phyloP scores from a whole-genome alignment of 1,140 invertebrate genomes.

The Orchesella cincta region DNA sequence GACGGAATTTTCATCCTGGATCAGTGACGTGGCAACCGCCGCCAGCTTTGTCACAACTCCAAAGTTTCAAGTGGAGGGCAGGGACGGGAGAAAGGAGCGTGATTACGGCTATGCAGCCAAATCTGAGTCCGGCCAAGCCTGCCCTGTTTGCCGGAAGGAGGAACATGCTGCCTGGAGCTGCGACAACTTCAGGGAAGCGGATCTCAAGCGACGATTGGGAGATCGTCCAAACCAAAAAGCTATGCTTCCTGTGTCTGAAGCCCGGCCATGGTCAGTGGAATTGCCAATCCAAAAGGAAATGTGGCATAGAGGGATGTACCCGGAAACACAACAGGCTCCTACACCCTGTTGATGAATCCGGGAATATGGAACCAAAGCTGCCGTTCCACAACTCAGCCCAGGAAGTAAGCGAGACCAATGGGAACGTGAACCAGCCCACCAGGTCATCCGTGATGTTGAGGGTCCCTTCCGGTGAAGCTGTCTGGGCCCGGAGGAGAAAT shows the following conservation, averaged over 20 bases:
- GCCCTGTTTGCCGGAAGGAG: neutral
- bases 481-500: too few relatives aligned
- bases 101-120: neutral
- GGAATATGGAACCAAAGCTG: too few relatives aligned
- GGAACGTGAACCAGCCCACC: too few relatives aligned
- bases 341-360: too few relatives aligned
- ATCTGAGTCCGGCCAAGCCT: too few relatives aligned
- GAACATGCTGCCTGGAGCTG: neutral
- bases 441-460: too few relatives aligned
- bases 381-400: too few relatives aligned
- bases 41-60: neutral
- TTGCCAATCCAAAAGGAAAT: neutral
- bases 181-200: neutral
- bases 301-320: slow-evolving; percentile 33
- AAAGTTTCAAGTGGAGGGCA: neutral
- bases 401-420: too few relatives aligned
- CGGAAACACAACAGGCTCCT: too few relatives aligned
- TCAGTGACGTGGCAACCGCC: neutral
- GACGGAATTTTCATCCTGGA: neutral
- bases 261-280: neutral
- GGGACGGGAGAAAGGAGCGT: neutral
- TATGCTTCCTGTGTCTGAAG: slow-evolving; percentile 33
- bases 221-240: slow-evolving; percentile 2
- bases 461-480: too few relatives aligned
- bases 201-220: slow-evolving; percentile 9